These are phyloP conservation scores for Crotalus tigris DNA, from an alignment of 2,113 vertebrate species.

Conservation along the genomic window DNA sequence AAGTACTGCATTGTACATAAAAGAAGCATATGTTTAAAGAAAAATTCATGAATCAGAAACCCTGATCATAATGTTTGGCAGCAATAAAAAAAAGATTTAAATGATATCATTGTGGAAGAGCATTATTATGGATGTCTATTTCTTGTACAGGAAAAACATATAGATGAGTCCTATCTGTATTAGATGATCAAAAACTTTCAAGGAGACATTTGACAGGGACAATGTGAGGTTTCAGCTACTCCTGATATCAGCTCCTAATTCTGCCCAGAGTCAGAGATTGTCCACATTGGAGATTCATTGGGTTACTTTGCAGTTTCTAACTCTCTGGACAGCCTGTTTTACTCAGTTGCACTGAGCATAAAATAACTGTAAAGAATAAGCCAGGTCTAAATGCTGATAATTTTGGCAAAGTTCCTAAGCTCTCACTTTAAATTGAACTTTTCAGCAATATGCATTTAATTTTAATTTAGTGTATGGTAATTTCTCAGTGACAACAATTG, in stretches of 20 bases:
- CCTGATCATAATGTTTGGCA: neutral
- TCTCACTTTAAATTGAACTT: constrained; percentile 17
- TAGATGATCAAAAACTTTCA: neutral
- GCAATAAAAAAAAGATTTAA: neutral
- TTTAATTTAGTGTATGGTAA: constrained; percentile 5
- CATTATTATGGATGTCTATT: neutral
- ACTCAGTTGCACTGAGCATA: neutral
- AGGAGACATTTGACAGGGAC: neutral
- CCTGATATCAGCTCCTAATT: neutral
- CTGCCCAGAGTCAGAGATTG: neutral
- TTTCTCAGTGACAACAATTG: constrained; percentile 20
- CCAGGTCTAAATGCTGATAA: neutral
- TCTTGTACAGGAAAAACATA: neutral
- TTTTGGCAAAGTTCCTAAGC: neutral
- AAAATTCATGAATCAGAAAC: neutral
- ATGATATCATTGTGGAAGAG: neutral
- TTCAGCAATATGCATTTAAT: neutral
- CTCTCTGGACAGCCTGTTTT: neutral
- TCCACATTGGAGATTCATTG: neutral
- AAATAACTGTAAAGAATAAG: neutral
- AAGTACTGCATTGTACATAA: neutral
- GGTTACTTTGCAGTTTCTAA: neutral
- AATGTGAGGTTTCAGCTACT: neutral
- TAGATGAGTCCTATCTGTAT: neutral
- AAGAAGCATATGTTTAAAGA: neutral